A percentile compares a stretch with the other conserved stretches of the same genome.
Evolutionary conservation across 2,113 vertebrate species (phyloP).

Genomic region (Eurystomus gularis): DNA sequence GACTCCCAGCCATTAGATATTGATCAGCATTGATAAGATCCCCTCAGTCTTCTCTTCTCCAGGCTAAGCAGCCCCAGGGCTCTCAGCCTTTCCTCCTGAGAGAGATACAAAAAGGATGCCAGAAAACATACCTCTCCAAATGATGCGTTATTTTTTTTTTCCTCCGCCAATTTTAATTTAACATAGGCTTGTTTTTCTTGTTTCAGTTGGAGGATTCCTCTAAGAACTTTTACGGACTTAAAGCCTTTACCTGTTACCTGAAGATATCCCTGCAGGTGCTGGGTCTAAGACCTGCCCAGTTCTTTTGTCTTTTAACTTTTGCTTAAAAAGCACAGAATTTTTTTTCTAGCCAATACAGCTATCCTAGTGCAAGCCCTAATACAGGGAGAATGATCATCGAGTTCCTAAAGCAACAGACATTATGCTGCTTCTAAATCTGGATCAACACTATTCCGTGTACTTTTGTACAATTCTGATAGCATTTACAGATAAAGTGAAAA

Average conservation of each 20-base stretch:
- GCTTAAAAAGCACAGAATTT: background rate
- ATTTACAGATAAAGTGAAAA: background rate
- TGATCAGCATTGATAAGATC: no score
- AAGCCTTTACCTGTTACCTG: background rate
- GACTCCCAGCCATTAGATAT: no score
- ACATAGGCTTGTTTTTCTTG: background rate
- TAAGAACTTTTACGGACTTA: background rate
- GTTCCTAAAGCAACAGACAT: background rate
- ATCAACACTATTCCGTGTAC: background rate
- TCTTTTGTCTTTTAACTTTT: background rate
- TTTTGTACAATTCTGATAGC: background rate
- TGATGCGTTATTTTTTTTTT: background rate
- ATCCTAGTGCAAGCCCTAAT: background rate
- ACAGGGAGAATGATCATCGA: background rate
- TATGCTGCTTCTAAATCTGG: background rate
- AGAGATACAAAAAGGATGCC: background rate
- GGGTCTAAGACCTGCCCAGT: background rate
- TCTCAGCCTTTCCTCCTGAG: no score
- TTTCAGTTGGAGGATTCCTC: background rate
- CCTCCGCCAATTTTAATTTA: background rate
- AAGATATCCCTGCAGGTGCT: background rate
- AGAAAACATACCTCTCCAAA: background rate
- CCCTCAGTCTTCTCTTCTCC: no score
- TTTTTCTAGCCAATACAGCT: background rate
- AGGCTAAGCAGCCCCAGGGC: no score